phyloP scores from a whole-genome alignment of 2,888 invertebrate species.

The Epinotia nisella region DNA sequence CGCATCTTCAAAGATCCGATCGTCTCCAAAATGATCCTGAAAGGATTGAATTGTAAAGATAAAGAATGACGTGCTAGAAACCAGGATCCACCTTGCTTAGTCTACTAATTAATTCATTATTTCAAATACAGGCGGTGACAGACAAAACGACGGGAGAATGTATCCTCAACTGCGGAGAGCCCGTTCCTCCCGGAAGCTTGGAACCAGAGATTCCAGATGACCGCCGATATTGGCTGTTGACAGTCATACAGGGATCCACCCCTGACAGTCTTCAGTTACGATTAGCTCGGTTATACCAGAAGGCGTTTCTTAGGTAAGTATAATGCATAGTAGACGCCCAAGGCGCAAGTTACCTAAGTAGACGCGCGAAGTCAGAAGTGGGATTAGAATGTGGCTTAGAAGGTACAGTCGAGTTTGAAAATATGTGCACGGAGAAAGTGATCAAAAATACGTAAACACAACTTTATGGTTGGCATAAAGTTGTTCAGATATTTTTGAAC shows the following conservation, averaged over 20 bases:
- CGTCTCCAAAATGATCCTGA: no score
- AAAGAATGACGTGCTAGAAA: no score
- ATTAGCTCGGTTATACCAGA: slow-evolving; percentile 90
- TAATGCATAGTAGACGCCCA: slow-evolving; percentile 4
- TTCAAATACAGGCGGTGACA: slow-evolving; percentile 71
- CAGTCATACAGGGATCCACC: slow-evolving; percentile 87
- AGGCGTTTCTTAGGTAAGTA: slow-evolving; percentile 90
- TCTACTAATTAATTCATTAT: background rate
- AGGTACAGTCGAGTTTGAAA: no score
- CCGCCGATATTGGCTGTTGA: slow-evolving; percentile 92
- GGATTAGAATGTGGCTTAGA: background rate
- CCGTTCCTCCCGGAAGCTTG: slow-evolving; percentile 75
- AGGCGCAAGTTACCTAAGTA: no score
- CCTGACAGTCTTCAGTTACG: slow-evolving; percentile 89
- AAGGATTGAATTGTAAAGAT: no score
- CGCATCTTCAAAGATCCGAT: no score
- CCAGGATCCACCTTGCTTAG: no score
- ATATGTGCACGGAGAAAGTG: no score
- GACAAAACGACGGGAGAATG: slow-evolving; percentile 81
- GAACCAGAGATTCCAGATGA: slow-evolving; percentile 85
- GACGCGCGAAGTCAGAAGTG: no score
- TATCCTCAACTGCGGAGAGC: slow-evolving; percentile 79
- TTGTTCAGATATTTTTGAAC: no score
- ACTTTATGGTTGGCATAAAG: no score
- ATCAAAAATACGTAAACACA: no score